Percentiles rank a stretch among this genome's conserved stretches.
phyloP scores from a whole-genome alignment of 2,797 vertebrate genomes.

The Eremophila alpestris region DNA sequence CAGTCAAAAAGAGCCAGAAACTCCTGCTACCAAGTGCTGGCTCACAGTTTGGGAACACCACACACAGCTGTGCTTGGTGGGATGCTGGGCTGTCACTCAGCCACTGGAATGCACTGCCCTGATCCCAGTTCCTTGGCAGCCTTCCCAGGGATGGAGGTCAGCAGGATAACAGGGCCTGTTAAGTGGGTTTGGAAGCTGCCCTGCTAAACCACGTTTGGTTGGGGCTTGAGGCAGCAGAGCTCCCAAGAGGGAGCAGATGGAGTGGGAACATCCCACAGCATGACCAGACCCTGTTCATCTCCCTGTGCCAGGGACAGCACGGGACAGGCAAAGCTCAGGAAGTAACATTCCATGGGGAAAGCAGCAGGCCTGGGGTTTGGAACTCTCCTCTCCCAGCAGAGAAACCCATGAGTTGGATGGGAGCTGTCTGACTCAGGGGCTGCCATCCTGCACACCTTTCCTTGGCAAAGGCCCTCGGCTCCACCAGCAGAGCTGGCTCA shows the following conservation, averaged over 20 bases:
- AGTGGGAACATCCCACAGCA: not conserved
- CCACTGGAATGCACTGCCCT: not conserved
- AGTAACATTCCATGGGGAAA: not conserved
- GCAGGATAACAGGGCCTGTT: not conserved
- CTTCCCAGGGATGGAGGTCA: not conserved
- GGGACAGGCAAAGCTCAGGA: not conserved
- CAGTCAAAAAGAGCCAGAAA: not conserved
- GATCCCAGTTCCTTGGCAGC: not conserved
- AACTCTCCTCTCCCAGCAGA: not conserved
- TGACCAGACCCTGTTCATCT: not conserved
- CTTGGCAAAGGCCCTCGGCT: not conserved
- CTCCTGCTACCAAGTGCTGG: not conserved
- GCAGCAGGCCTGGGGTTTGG: rapidly evolving
- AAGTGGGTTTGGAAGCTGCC: not conserved
- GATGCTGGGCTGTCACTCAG: not conserved
- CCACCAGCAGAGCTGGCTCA: not conserved
- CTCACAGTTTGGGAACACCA: rapidly evolving
- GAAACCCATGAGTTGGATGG: not conserved
- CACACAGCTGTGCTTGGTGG: not conserved
- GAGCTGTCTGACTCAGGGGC: not conserved
- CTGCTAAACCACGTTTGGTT: not conserved
- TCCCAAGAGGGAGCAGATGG: not conserved
- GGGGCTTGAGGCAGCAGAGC: not conserved
- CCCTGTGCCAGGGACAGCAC: rapidly evolving
- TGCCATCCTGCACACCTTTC: not conserved